Percentiles rank a stretch among this genome's conserved stretches.
Evolutionary conservation across 2,888 invertebrate genomes (phyloP).

Genomic region (Temnothorax rugatulus): DNA sequence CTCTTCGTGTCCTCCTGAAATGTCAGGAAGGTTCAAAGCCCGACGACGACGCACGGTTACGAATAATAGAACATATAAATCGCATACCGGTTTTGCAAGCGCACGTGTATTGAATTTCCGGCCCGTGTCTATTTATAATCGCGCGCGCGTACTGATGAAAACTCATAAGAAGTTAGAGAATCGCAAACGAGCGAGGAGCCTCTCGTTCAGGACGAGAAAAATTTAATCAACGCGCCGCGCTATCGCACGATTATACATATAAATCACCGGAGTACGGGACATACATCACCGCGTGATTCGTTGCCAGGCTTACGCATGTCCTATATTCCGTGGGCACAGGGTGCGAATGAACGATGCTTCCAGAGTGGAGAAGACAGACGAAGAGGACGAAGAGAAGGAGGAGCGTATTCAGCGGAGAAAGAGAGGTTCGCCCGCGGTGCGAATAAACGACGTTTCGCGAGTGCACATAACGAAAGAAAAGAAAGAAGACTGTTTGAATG

Average conservation of each 20-base stretch:
- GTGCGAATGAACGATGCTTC: conserved; percentile 68
- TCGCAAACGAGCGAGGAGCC: not conserved
- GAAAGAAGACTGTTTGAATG: conserved; percentile 3
- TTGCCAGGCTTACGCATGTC: conserved; percentile 60
- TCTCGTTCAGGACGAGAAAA: conserved; percentile 26
- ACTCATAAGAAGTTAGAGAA: conserved; percentile 1
- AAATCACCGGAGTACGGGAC: conserved; percentile 24
- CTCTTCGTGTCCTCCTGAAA: conserved; percentile 51
- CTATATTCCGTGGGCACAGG: conserved; percentile 32
- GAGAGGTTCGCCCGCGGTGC: conserved; percentile 47
- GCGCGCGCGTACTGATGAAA: not conserved
- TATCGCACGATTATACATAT: conserved; percentile 37
- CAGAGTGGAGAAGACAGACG: conserved; percentile 15
- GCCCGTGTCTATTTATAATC: not conserved
- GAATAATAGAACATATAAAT: conserved; percentile 39
- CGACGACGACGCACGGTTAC: conserved; percentile 33
- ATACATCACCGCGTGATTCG: conserved; percentile 39
- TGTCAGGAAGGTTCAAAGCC: conserved; percentile 69
- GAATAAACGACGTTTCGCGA: conserved; percentile 55
- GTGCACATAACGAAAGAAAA: conserved; percentile 33
- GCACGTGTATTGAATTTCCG: conserved; percentile 26
- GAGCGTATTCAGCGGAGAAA: conserved; percentile 18
- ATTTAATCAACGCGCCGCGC: conserved; percentile 34
- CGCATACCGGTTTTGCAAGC: conserved; percentile 27
- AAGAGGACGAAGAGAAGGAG: conserved; percentile 13